A percentile compares a stretch with the other conserved stretches of the same genome.
These are phyloP conservation scores for Augochlorella aurata DNA, from an alignment of 2,888 invertebrate genomes.

Conservation along the genomic window DNA sequence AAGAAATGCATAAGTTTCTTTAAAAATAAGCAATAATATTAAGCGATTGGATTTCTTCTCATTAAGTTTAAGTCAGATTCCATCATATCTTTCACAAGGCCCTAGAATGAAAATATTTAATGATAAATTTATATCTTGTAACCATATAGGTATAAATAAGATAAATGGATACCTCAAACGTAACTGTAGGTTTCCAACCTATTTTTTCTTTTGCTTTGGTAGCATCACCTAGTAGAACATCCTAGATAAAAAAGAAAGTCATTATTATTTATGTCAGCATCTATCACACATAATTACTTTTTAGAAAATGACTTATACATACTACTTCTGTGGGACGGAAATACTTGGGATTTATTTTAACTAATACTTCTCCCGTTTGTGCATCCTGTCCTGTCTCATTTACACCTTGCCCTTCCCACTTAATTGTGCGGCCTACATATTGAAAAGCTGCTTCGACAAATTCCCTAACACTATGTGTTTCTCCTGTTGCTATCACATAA, in stretches of 20 bases:
- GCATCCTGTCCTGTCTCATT: constrained; percentile 90
- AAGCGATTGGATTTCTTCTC: constrained; percentile 95
- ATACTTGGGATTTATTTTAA: constrained; percentile 95
- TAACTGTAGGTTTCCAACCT: constrained; percentile 93
- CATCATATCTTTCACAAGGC: constrained; percentile 97
- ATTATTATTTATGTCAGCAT: constrained; percentile 19
- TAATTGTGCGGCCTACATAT: constrained; percentile 90
- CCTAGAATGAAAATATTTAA: constrained; percentile 78
- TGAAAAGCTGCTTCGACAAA: constrained; percentile 97
- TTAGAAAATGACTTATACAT: constrained; percentile 76
- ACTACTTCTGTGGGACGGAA: constrained; percentile 99
- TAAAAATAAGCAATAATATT: constrained; percentile 67
- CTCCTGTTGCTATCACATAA: constrained; percentile 98
- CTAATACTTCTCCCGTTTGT: constrained; percentile 89
- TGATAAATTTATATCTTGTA: neutral
- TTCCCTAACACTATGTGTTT: constrained; percentile 96
- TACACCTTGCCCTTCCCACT: constrained; percentile 94
- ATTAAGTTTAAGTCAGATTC: constrained; percentile 94
- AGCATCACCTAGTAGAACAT: constrained; percentile 95
- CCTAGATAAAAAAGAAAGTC: constrained; percentile 83
- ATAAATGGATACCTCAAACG: constrained; percentile 84
- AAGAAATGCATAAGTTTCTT: constrained; percentile 47
- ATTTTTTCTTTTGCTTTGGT: constrained; percentile 93
- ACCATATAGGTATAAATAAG: constrained; percentile 9
- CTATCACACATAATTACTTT: constrained; percentile 2